Evolutionary conservation across 2,888 invertebrate species (phyloP).

Genomic region (Venusia cambrica): DNA sequence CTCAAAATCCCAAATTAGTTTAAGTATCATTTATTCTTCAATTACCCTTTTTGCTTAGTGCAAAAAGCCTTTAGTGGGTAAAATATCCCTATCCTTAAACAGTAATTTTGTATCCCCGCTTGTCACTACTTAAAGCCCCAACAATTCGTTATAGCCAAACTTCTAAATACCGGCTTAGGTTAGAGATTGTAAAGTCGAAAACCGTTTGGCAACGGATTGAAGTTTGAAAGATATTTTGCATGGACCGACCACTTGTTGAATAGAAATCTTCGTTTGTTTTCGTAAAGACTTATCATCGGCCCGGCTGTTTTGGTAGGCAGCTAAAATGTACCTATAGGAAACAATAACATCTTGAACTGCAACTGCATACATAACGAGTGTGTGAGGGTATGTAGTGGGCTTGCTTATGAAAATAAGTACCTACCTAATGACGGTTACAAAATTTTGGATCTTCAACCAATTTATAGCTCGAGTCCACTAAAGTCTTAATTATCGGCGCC

Average conservation of each 20-base stretch:
- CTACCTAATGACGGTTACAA: not conserved
- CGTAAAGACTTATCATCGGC: slow-evolving; percentile 53
- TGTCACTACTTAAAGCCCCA: not conserved
- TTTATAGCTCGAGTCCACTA: too few relatives aligned
- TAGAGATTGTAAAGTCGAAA: slow-evolving; percentile 28
- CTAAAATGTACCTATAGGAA: slow-evolving; percentile 49
- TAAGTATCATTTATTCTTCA: too few relatives aligned
- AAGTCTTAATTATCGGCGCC: too few relatives aligned
- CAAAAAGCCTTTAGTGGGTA: not conserved
- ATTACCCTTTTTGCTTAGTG: too few relatives aligned
- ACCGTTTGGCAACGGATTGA: slow-evolving; percentile 32
- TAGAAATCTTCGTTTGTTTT: slow-evolving; percentile 70
- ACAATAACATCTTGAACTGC: too few relatives aligned
- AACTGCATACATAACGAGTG: too few relatives aligned
- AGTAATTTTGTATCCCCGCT: not conserved
- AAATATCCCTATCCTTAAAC: not conserved
- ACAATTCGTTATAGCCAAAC: not conserved
- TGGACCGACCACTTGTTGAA: slow-evolving; percentile 69
- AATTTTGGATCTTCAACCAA: not conserved
- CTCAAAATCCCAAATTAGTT: too few relatives aligned
- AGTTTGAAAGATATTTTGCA: slow-evolving; percentile 48
- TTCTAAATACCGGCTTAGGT: slow-evolving; percentile 12
- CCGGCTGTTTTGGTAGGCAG: slow-evolving; percentile 39
- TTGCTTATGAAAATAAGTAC: too few relatives aligned
- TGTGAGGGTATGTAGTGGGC: too few relatives aligned